phyloP scores from a whole-genome alignment of 2,113 vertebrate species.

The Tenebrosternarchus preto region DNA sequence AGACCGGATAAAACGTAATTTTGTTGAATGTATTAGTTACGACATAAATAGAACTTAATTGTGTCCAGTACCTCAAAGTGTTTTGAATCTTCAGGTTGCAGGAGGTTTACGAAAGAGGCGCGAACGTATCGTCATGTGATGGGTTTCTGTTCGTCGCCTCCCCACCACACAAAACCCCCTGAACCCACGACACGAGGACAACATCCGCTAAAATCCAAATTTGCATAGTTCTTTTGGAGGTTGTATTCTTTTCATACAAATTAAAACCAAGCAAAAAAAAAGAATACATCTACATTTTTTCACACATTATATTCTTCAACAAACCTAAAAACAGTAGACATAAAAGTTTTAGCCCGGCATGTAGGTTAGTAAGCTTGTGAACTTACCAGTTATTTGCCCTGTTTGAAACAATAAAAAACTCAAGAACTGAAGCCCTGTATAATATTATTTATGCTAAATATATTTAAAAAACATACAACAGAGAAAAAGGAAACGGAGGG shows the following conservation, averaged over 20 bases:
- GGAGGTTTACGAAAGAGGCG: constrained; percentile 84
- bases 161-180: constrained; percentile 56
- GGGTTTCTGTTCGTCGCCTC: constrained; percentile 67
- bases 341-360: no score
- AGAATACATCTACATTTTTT: no score
- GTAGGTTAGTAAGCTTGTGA: no score
- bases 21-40: not conserved
- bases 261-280: not conserved
- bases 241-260: not conserved
- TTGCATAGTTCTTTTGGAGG: constrained; percentile 76
- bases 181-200: constrained; percentile 29
- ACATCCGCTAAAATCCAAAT: constrained; percentile 67
- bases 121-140: constrained; percentile 85
- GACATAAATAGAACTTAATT: constrained; percentile 51
- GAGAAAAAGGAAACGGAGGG: no score
- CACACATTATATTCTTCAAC: no score
- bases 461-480: no score
- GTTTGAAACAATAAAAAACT: no score
- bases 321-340: no score
- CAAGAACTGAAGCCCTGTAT: no score
- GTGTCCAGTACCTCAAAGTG: constrained; percentile 72
- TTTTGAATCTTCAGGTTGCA: constrained; percentile 63
- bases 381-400: no score
- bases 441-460: no score
- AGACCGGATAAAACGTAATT: not conserved